Evolutionary conservation across 2,113 vertebrate genomes (phyloP), one percentile per base, ranked within the genome.

Genomic region (Cryptomyrus ogoouensis): DNA sequence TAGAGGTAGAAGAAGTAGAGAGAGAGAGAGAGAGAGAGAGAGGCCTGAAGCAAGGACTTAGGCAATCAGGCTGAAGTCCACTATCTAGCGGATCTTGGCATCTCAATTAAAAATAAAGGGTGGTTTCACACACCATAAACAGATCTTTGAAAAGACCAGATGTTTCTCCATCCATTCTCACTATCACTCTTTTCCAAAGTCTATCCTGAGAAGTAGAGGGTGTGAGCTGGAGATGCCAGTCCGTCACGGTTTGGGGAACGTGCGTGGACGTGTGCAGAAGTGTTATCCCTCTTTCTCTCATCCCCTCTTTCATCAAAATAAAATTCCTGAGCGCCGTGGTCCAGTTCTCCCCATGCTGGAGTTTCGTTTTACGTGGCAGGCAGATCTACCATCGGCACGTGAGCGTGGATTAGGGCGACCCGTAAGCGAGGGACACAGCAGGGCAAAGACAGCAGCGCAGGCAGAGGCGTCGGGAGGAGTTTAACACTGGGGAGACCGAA

Each of bases 1-100:
- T 90, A 91, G 77, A 66, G 62, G 19, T 44, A 21, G 44, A 74
- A n/a, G 66, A 56, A 46, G 80, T 5, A 39, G 46, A 42, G 87
- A 88, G 74, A n/a, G 35, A 31, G 5, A 80, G 87, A 88, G 52
- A 39, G 49, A 31, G 19, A 56, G 70, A 74, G 66, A 66, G 15
- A 15, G 13, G 35, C 31, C 5, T 39, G 17, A 80, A 4, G 35
- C 74, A 17, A 35, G 12, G 31, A 39, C 12, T 80, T 80, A 80
- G 15, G 31, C 74, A 42, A 35, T 39, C 13, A 80, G 31, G 74
- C 74, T 19, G 35, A 17, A 80, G 31, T 80, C 74, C 74, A 42
- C 74, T 80, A 80, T 80, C 74, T 17, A 80, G 15, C 5, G 0
- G 35, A 80, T 42, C 74, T 42, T 80, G 74, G 74, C 35, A 42